These are phyloP conservation scores for Chironomus riparius DNA, from an alignment of 2,888 invertebrate genomes.

Conservation along the genomic window DNA sequence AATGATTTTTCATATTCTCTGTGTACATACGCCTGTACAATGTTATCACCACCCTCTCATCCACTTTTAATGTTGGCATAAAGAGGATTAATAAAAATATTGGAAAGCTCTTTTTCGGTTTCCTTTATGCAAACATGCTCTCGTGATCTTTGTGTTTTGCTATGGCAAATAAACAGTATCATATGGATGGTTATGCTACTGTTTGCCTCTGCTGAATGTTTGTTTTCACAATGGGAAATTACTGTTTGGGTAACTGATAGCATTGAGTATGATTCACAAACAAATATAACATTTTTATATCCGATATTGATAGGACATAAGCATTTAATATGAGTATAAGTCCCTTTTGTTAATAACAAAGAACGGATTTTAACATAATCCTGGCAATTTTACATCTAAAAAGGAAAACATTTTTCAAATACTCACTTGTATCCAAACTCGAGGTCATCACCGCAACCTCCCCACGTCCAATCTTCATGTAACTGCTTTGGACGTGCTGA, in stretches of 20 bases:
- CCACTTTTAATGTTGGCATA: not conserved
- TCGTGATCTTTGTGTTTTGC: not conserved
- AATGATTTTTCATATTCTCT: too few relatives aligned
- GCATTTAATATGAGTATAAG: not conserved
- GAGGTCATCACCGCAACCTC: constrained; percentile 94
- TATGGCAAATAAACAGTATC: not conserved
- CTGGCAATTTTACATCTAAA: not conserved
- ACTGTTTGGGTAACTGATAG: constrained; percentile 7
- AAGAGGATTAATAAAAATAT: not conserved
- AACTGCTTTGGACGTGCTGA: constrained; percentile 73
- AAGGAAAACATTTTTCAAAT: not conserved
- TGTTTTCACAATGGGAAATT: constrained; percentile 1
- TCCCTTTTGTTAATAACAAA: not conserved
- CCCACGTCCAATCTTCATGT: constrained; percentile 93
- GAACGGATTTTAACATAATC: not conserved
- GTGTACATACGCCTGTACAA: too few relatives aligned
- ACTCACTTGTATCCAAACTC: constrained; percentile 90
- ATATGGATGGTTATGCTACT: not conserved
- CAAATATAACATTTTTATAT: not conserved
- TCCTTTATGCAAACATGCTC: not conserved
- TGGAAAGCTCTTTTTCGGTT: not conserved
- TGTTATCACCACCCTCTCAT: not conserved
- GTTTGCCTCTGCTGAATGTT: constrained; percentile 15
- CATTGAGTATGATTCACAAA: not conserved
- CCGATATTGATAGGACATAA: constrained; percentile 4